Conservation (phyloP, 2,888 invertebrate genomes). For the Erebia epiphron region DNA sequence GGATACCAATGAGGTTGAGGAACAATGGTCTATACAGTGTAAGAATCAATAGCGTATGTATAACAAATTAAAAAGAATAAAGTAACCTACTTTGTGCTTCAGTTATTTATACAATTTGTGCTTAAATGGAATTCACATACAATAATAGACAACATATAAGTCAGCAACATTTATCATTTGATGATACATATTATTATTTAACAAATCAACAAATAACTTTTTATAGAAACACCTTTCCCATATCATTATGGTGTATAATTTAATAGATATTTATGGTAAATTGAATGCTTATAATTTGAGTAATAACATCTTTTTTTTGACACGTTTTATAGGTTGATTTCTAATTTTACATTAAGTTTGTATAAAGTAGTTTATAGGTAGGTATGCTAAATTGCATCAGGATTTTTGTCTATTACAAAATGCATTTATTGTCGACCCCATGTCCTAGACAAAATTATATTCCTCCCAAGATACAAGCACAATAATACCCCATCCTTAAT, state of each 20-base stretch:
- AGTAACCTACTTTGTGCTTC: slow-evolving; percentile 38
- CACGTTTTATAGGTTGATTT: slow-evolving; percentile 35
- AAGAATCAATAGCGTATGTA: slow-evolving; percentile 33
- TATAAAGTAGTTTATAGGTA: background rate
- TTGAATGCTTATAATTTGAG: slow-evolving; percentile 40
- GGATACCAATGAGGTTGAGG: background rate
- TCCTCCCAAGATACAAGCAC: background rate
- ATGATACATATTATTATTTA: slow-evolving; percentile 22
- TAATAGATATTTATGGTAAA: slow-evolving; percentile 33
- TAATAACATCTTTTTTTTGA: slow-evolving; percentile 39
- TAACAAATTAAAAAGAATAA: slow-evolving; percentile 38
- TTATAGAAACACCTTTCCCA: slow-evolving; percentile 33
- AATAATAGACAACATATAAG: slow-evolving; percentile 23
- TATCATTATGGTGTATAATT: slow-evolving; percentile 27
- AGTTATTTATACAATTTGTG: slow-evolving; percentile 44
- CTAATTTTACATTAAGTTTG: background rate
- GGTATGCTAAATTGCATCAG: slow-evolving; percentile 8
- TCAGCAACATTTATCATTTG: slow-evolving; percentile 32
- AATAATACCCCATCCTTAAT: background rate
- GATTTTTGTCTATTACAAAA: slow-evolving; percentile 1
- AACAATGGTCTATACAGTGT: slow-evolving; percentile 5
- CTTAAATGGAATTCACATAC: slow-evolving; percentile 37
- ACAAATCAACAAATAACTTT: slow-evolving; percentile 36
- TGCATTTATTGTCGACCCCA: slow-evolving; percentile 9
- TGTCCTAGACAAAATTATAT: slow-evolving; percentile 1